Conservation (phyloP, 2,797 vertebrate genomes). For the Labeo calbasu region DNA sequence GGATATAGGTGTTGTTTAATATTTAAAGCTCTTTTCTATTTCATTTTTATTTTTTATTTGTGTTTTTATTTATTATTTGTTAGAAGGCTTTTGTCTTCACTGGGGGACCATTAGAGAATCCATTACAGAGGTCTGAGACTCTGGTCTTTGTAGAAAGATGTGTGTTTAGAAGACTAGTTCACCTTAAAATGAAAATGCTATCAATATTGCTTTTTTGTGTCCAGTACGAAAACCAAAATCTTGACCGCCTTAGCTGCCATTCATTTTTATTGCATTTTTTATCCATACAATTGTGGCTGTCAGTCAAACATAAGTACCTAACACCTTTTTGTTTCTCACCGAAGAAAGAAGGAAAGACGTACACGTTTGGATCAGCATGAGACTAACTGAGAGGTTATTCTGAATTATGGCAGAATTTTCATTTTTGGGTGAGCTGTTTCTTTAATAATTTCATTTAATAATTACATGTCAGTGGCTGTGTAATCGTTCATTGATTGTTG, state of each 20-base stretch:
- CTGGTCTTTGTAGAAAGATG: slow-evolving; percentile 1
- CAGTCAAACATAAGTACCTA: background rate
- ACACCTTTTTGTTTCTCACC: background rate
- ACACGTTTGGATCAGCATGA: background rate
- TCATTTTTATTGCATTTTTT: background rate
- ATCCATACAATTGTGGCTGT: background rate
- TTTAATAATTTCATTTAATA: background rate
- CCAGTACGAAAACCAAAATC: too few species aligned
- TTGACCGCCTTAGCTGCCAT: background rate
- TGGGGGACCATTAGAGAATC: background rate
- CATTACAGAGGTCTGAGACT: slow-evolving; percentile 17
- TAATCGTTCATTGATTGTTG: background rate
- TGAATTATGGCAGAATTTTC: background rate
- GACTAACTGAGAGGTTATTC: background rate
- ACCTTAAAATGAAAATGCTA: background rate
- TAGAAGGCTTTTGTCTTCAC: slow-evolving; percentile 50
- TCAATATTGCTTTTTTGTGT: background rate
- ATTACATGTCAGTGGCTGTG: background rate
- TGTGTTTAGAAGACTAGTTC: background rate
- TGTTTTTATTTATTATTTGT: background rate
- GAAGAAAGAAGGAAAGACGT: background rate
- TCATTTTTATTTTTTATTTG: background rate
- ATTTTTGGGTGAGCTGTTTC: background rate
- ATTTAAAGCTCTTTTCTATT: background rate
- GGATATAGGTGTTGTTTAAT: too few species aligned